phyloP scores from a whole-genome alignment of 1,140 invertebrate species.

The Drosophila virilis region DNA sequence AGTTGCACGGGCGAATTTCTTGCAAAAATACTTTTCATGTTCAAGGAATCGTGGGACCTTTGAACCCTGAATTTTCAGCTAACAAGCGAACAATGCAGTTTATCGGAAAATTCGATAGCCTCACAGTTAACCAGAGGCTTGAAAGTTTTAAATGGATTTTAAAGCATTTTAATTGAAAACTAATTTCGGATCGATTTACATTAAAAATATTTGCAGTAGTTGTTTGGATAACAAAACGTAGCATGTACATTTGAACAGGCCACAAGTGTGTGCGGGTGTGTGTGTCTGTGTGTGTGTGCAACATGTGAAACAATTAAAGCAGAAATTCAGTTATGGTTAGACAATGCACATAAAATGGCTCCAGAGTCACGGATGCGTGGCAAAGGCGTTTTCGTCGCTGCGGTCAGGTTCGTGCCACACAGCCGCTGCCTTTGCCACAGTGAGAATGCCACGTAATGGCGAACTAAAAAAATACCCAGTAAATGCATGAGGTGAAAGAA shows the following conservation, averaged over 20 bases:
- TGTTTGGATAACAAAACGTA: constrained; percentile 1
- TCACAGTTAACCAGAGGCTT: background rate
- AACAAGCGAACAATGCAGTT: no score
- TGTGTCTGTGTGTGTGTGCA: constrained; percentile 13
- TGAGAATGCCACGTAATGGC: constrained; percentile 10
- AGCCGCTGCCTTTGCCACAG: background rate
- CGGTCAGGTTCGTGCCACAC: constrained; percentile 22
- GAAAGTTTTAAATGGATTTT: background rate
- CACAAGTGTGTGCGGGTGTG: constrained; percentile 5
- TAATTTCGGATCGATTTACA: constrained; percentile 12
- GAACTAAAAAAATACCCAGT: constrained; percentile 47
- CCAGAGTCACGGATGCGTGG: constrained; percentile 25
- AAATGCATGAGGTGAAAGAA: constrained; percentile 59
- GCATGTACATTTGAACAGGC: constrained; percentile 3
- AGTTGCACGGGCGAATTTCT: no score
- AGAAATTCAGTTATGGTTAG: constrained; percentile 18
- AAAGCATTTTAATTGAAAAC: constrained; percentile 13
- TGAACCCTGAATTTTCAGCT: no score
- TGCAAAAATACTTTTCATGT: no score
- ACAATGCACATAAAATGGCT: constrained; percentile 34
- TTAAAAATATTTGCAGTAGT: background rate
- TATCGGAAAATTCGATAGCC: background rate
- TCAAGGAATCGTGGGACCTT: no score
- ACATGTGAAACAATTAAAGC: constrained; percentile 44
- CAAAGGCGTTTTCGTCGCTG: constrained; percentile 16